These are phyloP conservation scores for Philotrypesis tridentata DNA, from an alignment of 1,140 invertebrate species.

Conservation along the genomic window DNA sequence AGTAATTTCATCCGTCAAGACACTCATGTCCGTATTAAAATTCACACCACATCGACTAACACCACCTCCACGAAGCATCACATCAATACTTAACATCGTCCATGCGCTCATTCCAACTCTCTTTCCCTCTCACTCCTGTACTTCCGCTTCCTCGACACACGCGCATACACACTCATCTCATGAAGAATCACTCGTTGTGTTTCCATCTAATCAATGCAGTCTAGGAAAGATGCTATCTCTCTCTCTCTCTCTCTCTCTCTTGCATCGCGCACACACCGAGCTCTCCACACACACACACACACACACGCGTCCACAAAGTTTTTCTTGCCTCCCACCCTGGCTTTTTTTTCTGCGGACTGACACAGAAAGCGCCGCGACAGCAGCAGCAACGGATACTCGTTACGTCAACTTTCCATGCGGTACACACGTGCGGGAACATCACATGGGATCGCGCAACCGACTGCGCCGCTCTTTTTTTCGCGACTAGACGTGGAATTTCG, in stretches of 20 bases:
- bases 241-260: too few species aligned
- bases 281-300: not conserved
- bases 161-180: not conserved
- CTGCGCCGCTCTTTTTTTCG: constrained; percentile 1
- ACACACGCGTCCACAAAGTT: too few species aligned
- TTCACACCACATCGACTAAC: too few species aligned
- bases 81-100: too few species aligned
- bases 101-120: too few species aligned
- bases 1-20: too few species aligned
- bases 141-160: not conserved
- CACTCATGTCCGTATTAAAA: too few species aligned
- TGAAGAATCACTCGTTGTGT: not conserved
- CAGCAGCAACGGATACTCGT: not conserved
- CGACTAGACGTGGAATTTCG: not conserved
- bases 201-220: not conserved
- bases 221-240: not conserved
- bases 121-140: too few species aligned
- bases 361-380: not conserved
- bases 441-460: not conserved
- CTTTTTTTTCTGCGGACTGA: not conserved
- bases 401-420: constrained; percentile 28
- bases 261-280: not conserved
- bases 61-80: too few species aligned
- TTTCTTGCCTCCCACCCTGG: not conserved
- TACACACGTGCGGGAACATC: not conserved